These are phyloP conservation scores for Bambusicola thoracicus DNA, from an alignment of 2,113 vertebrate genomes.

Conservation along the genomic window DNA sequence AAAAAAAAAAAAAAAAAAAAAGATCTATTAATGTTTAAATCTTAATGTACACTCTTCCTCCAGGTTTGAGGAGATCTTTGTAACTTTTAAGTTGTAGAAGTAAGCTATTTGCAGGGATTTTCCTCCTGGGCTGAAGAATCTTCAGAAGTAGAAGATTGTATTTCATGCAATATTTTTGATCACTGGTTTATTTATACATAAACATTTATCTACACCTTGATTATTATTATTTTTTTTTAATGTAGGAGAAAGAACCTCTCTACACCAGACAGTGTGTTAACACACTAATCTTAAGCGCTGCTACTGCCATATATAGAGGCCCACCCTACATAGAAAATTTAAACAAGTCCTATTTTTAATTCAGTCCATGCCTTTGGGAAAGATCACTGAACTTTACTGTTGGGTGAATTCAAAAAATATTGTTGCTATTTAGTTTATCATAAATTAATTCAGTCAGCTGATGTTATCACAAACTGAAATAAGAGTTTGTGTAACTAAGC, in stretches of 20 bases:
- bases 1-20: not conserved
- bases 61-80: not conserved
- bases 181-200: not conserved
- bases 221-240: too few species aligned
- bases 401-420: not conserved
- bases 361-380: not conserved
- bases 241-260: not conserved
- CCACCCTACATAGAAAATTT: not conserved
- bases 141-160: not conserved
- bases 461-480: accelerated
- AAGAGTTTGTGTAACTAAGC: too few species aligned
- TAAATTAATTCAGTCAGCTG: not conserved
- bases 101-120: not conserved
- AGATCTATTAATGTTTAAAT: not conserved
- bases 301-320: not conserved
- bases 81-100: not conserved
- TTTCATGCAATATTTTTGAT: not conserved
- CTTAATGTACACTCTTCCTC: not conserved
- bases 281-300: not conserved
- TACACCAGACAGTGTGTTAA: not conserved
- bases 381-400: not conserved
- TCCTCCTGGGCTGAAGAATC: not conserved
- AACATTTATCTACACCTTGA: not conserved
- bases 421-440: not conserved
- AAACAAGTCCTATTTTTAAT: not conserved